These are phyloP conservation scores for Labeo rohita DNA, from an alignment of 2,113 vertebrate species.

Conservation along the genomic window DNA sequence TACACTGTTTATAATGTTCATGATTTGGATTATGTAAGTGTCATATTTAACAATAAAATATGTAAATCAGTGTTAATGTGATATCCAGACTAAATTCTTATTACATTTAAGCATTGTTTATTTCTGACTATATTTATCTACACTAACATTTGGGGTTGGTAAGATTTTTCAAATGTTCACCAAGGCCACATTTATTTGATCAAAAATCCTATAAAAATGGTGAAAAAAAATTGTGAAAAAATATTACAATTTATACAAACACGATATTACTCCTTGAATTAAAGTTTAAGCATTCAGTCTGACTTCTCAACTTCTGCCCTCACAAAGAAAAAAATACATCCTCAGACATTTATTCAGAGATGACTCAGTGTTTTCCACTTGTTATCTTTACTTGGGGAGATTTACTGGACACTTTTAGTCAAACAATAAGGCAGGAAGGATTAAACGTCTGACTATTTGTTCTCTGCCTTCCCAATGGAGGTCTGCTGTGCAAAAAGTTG, in stretches of 20 bases:
- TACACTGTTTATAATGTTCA: not conserved
- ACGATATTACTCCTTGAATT: not conserved
- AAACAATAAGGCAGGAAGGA: not conserved
- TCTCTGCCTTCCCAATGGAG: not conserved
- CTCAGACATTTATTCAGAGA: not conserved
- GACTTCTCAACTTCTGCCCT: slow-evolving; percentile 5
- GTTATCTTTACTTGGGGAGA: slow-evolving; percentile 5
- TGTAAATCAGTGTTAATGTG: no score
- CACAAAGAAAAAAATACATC: not conserved
- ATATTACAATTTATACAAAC: slow-evolving; percentile 20
- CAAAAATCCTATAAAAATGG: no score
- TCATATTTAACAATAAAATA: no score
- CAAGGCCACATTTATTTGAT: no score
- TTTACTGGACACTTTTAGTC: not conserved
- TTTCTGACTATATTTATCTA: no score
- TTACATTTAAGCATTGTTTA: no score
- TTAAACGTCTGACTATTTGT: not conserved
- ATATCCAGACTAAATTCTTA: no score
- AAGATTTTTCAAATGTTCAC: no score
- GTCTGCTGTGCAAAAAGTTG: slow-evolving; percentile 9
- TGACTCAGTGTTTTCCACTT: slow-evolving; percentile 21
- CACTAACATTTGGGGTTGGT: no score
- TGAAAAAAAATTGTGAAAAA: no score
- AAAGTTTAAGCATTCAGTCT: not conserved
- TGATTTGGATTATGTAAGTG: no score